Evolutionary conservation across 2,888 invertebrate genomes (phyloP).

Genomic region (Theodoxus fluviatilis): DNA sequence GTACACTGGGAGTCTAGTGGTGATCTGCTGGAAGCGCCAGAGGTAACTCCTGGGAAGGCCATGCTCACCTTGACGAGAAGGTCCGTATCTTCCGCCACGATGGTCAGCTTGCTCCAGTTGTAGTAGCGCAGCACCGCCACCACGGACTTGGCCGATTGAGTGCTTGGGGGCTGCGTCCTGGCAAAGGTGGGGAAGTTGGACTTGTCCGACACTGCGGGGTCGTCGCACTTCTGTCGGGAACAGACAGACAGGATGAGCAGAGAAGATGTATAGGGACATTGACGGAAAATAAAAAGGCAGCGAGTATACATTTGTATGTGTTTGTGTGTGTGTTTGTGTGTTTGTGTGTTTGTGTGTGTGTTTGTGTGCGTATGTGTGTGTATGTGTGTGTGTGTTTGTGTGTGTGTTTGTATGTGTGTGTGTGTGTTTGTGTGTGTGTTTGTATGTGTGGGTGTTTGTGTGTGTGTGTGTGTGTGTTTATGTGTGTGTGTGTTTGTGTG

Average conservation of each 20-base stretch:
- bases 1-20: no score
- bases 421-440: background rate
- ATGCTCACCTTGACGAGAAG: no score
- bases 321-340: background rate
- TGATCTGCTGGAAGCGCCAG: no score
- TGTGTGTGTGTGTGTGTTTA: background rate
- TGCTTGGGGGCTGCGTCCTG: constrained; percentile 87
- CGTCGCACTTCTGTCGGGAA: constrained; percentile 82
- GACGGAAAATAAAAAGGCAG: background rate
- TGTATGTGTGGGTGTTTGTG: background rate
- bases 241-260: background rate
- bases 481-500: background rate
- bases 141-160: constrained; percentile 89
- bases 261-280: background rate
- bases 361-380: background rate
- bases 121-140: constrained; percentile 88
- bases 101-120: constrained; percentile 81
- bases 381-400: background rate
- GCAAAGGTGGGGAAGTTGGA: constrained; percentile 87
- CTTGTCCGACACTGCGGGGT: constrained; percentile 87
- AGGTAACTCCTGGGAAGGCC: no score
- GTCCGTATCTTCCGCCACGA: constrained; percentile 68
- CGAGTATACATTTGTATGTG: background rate
- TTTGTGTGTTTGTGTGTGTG: background rate
- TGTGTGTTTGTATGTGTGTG: background rate